phyloP scores from a whole-genome alignment of 2,113 vertebrate genomes.

The Lipotes vexillifer region DNA sequence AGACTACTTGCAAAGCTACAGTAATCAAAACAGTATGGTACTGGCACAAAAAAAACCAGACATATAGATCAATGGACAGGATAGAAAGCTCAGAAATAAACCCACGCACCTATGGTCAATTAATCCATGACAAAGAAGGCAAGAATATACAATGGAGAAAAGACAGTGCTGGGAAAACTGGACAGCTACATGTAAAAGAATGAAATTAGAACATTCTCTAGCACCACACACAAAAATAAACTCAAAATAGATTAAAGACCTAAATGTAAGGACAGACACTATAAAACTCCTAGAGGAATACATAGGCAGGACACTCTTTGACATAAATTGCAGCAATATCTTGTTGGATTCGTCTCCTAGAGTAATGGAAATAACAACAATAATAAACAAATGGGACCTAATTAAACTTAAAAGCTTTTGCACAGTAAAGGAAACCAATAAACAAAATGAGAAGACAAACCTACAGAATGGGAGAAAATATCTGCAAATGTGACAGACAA shows the following conservation, averaged over 20 bases:
- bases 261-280: neutral
- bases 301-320: neutral
- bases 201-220: too few relatives aligned
- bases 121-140: too few relatives aligned
- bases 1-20: neutral
- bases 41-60: too few relatives aligned
- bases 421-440: neutral
- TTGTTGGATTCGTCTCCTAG: neutral
- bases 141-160: too few relatives aligned
- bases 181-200: too few relatives aligned
- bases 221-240: too few relatives aligned
- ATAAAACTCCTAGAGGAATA: neutral
- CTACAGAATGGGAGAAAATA: neutral
- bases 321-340: neutral
- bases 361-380: neutral
- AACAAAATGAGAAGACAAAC: neutral
- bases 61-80: too few relatives aligned
- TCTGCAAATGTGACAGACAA: too few relatives aligned
- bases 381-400: neutral
- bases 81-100: too few relatives aligned
- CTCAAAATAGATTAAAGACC: too few relatives aligned
- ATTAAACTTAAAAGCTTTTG: neutral
- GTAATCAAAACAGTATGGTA: neutral
- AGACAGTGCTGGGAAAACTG: too few relatives aligned
- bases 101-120: neutral